Evolutionary conservation across 2,797 vertebrate genomes (phyloP).

Genomic region (Aselliscus stoliczkanus): DNA sequence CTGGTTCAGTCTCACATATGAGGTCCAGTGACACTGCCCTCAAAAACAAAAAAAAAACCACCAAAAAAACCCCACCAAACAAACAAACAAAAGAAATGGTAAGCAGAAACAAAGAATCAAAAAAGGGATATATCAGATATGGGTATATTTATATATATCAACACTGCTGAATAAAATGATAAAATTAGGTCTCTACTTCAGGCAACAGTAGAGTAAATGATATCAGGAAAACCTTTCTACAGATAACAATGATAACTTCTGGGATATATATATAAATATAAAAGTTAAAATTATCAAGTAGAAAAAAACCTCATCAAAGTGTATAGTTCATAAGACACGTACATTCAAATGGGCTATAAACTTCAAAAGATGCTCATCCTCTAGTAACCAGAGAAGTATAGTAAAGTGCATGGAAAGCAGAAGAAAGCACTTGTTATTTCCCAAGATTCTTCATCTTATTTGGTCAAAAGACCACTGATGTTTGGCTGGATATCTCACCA

Average conservation of each 20-base stretch:
- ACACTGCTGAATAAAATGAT: neutral
- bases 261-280: neutral
- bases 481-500: neutral
- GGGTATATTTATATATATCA: conserved; percentile 10
- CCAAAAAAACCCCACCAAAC: no score
- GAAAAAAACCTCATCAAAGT: neutral
- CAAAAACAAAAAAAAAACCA: no score
- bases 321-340: neutral
- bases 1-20: no score
- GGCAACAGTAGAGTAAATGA: neutral
- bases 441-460: neutral
- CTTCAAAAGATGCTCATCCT: neutral
- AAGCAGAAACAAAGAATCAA: neutral
- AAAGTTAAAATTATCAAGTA: neutral
- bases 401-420: neutral
- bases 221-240: neutral
- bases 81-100: no score
- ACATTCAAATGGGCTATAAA: neutral
- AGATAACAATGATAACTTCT: neutral
- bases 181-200: neutral
- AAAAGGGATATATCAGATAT: neutral
- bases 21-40: no score
- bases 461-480: neutral
- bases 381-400: neutral
- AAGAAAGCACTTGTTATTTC: neutral